phyloP scores from a whole-genome alignment of 2,797 vertebrate genomes.

The Apogon hyalosoma region DNA sequence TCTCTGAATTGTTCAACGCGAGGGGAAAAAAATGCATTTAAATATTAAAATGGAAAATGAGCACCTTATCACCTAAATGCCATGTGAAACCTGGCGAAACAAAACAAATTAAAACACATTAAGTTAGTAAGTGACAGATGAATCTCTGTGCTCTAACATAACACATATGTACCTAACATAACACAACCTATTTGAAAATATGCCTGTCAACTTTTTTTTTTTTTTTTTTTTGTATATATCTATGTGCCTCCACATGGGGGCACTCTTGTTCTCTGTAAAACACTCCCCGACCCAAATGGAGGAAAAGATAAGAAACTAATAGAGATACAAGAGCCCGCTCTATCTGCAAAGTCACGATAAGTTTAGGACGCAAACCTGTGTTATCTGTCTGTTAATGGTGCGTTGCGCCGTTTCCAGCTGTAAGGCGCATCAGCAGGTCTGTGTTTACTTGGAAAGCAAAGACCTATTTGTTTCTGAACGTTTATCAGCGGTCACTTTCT shows the following conservation, averaged over 20 bases:
- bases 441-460: conserved; percentile 4
- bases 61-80: neutral
- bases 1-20: neutral
- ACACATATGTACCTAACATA: no score
- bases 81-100: neutral
- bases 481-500: conserved; percentile 51
- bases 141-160: conserved; percentile 18
- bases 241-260: conserved; percentile 84
- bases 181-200: neutral
- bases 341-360: conserved; percentile 63
- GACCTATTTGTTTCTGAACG: conserved; percentile 34
- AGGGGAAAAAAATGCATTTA: neutral
- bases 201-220: neutral
- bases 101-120: no score
- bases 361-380: conserved; percentile 29
- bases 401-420: conserved; percentile 7
- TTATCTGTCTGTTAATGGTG: conserved; percentile 7
- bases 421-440: conserved; percentile 8
- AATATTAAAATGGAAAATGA: neutral
- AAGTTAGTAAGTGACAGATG: conserved; percentile 7
- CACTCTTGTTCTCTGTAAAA: conserved; percentile 68
- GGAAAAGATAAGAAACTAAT: conserved; percentile 24
- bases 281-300: conserved; percentile 20
- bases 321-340: conserved; percentile 33
- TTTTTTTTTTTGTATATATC: neutral